Conservation (phyloP, 2,888 invertebrate species). For the Prenolepis imparis region DNA sequence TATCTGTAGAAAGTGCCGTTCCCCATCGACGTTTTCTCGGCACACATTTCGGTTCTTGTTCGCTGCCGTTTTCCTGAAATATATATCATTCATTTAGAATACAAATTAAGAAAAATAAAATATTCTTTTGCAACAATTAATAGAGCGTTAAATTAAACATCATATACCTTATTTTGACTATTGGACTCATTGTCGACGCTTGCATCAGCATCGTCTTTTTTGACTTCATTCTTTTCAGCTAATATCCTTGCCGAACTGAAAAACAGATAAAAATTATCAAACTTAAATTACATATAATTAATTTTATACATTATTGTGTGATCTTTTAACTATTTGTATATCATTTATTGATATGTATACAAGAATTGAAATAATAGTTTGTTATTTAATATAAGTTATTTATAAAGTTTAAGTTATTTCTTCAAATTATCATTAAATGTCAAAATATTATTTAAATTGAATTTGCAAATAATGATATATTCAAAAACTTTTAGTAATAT, state of each 20-base stretch:
- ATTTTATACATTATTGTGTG: not conserved
- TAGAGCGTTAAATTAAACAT: constrained; percentile 7
- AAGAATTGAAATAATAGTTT: not conserved
- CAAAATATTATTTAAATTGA: not conserved
- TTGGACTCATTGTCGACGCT: constrained; percentile 72
- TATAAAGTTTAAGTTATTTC: not conserved
- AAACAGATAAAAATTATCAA: constrained; percentile 49
- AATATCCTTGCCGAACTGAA: constrained; percentile 79
- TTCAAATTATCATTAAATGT: not conserved
- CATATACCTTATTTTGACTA: constrained; percentile 80
- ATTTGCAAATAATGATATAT: not conserved
- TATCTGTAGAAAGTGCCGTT: constrained; percentile 84
- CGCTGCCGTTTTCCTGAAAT: constrained; percentile 81
- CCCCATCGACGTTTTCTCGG: constrained; percentile 86
- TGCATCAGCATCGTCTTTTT: constrained; percentile 75
- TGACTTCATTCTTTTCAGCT: constrained; percentile 75
- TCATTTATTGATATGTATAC: not conserved
- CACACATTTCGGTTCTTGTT: constrained; percentile 79
- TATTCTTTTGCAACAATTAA: not conserved
- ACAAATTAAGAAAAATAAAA: not conserved
- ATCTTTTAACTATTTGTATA: not conserved
- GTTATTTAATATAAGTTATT: no score
- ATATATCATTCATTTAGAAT: constrained; percentile 41
- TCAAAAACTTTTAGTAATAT: not conserved
- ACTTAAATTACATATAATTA: constrained; percentile 8